Percentiles rank a stretch among this genome's conserved stretches.
phyloP scores from a whole-genome alignment of 2,113 vertebrate species.

The Crotalus tigris region DNA sequence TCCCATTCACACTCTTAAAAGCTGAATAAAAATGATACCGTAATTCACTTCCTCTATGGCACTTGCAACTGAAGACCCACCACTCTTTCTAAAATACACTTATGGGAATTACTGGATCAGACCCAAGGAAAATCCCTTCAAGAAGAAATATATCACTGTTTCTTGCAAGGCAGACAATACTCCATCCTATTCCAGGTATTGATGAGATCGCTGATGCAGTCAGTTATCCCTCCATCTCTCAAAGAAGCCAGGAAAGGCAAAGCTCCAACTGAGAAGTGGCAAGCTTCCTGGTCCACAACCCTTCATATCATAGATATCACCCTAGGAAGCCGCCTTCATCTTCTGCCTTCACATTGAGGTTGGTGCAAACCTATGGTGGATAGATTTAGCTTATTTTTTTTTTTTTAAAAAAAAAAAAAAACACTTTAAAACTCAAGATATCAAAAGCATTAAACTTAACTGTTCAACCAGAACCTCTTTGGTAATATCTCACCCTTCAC shows the following conservation, averaged over 20 bases:
- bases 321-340: background rate
- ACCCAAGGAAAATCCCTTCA: background rate
- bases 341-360: background rate
- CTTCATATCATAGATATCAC: background rate
- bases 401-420: background rate
- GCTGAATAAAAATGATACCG: background rate
- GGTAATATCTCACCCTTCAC: background rate
- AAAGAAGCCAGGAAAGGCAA: background rate
- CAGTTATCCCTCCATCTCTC: background rate
- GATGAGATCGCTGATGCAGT: background rate
- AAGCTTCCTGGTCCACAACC: background rate
- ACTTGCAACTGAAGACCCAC: background rate
- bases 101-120: background rate
- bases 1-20: background rate
- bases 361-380: background rate
- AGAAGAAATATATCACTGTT: background rate
- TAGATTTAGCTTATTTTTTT: background rate
- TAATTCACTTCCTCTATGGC: background rate
- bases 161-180: background rate
- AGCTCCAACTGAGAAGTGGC: background rate
- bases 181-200: background rate
- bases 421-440: background rate
- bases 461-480: background rate
- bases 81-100: background rate
- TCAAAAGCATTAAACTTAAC: background rate